Evolutionary conservation across 2,797 vertebrate genomes (phyloP).

Genomic region (Platalea minor): DNA sequence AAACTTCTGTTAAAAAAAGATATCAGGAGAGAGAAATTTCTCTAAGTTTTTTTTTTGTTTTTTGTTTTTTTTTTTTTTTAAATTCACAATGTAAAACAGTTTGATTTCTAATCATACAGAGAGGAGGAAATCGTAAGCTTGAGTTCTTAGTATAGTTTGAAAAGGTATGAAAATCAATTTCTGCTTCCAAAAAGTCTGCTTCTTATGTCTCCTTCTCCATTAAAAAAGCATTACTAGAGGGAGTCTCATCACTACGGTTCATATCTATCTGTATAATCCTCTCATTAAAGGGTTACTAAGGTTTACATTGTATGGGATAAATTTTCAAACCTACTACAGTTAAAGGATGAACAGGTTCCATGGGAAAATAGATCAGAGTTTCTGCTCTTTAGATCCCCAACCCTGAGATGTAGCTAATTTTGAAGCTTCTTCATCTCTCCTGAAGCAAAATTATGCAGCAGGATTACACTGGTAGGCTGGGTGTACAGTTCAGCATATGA

Average conservation of each 20-base stretch:
- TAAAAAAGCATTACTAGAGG: not conserved
- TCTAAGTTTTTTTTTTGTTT: no score
- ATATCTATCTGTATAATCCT: not conserved
- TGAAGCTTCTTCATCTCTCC: not conserved
- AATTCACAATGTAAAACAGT: not conserved
- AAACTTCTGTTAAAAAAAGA: not conserved
- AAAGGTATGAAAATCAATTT: conserved; percentile 4
- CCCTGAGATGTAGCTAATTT: not conserved
- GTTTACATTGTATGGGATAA: not conserved
- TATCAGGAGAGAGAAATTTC: not conserved
- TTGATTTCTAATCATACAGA: not conserved
- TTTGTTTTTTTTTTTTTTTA: not conserved
- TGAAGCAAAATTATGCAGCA: not conserved
- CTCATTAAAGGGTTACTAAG: not conserved
- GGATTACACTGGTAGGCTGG: not conserved
- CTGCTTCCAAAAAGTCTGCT: not conserved
- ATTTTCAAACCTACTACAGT: not conserved
- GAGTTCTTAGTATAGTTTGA: not conserved
- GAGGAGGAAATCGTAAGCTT: not conserved
- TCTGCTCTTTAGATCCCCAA: not conserved
- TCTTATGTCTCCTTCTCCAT: not conserved
- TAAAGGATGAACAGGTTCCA: not conserved
- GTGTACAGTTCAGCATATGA: not conserved
- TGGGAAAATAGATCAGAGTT: not conserved
- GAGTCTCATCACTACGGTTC: not conserved